A percentile compares a stretch with the other conserved stretches of the same genome.
phyloP scores from a whole-genome alignment of 1,140 invertebrate genomes.

The Drepana arcuata region DNA sequence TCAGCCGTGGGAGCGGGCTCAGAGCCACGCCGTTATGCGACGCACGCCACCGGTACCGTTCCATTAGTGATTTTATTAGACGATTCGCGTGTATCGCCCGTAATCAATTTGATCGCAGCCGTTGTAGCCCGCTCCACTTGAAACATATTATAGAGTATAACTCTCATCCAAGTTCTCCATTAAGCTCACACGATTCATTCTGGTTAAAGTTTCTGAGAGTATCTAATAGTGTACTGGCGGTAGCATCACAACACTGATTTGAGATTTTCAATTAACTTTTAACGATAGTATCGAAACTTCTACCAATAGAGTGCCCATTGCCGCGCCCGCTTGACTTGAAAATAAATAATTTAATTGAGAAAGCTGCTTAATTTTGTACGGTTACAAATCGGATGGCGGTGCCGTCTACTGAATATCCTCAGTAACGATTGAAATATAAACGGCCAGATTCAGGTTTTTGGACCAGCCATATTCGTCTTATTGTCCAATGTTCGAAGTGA shows the following conservation, averaged over 20 bases:
- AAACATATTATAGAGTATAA: conserved; percentile 40
- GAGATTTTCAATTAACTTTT: too few relatives aligned
- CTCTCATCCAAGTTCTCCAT: conserved; percentile 32
- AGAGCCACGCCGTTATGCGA: conserved; percentile 54
- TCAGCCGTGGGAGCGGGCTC: conserved; percentile 48
- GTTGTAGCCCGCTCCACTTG: conserved; percentile 41
- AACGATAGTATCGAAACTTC: too few relatives aligned
- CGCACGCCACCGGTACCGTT: conserved; percentile 65
- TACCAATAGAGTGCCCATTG: too few relatives aligned
- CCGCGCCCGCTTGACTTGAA: too few relatives aligned
- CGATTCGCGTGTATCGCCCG: conserved; percentile 60
- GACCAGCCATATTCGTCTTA: conserved; percentile 8
- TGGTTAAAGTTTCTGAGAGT: too few relatives aligned
- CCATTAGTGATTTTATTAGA: conserved; percentile 69
- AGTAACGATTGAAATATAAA: conserved; percentile 1
- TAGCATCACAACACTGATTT: too few relatives aligned
- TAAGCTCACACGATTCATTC: conserved; percentile 36
- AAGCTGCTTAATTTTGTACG: too few relatives aligned
- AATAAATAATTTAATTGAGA: too few relatives aligned
- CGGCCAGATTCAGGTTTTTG: conserved; percentile 7
- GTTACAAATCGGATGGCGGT: too few relatives aligned
- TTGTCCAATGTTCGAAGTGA: conserved; percentile 19
- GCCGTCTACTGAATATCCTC: neutral
- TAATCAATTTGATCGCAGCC: conserved; percentile 57
- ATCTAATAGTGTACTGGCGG: too few relatives aligned